A percentile compares a stretch with the other conserved stretches of the same genome.
Evolutionary conservation across 1,140 invertebrate genomes (phyloP).

Genomic region (Drosophila trapezifrons): DNA sequence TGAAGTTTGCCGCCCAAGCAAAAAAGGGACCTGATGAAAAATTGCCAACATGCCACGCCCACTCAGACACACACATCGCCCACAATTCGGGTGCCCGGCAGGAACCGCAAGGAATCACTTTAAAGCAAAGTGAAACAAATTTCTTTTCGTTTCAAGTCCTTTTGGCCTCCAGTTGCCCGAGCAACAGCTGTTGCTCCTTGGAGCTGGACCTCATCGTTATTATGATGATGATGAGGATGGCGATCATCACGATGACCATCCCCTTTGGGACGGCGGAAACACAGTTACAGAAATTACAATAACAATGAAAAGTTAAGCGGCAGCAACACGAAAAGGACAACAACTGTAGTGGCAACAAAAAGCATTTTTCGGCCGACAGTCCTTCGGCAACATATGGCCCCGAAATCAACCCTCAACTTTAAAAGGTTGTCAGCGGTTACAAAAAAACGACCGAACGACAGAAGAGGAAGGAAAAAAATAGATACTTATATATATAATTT

Average conservation of each 20-base stretch:
- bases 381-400: conserved; percentile 67
- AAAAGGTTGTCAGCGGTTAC: conserved; percentile 68
- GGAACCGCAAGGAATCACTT: conserved; percentile 69
- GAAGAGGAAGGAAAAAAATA: conserved; percentile 20
- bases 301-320: conserved; percentile 81
- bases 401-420: conserved; percentile 62
- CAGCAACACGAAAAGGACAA: conserved; percentile 73
- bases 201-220: conserved; percentile 57
- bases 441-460: conserved; percentile 17
- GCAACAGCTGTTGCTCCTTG: conserved; percentile 73
- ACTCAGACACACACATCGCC: conserved; percentile 14
- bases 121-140: conserved; percentile 62
- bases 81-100: conserved; percentile 12
- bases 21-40: conserved; percentile 25
- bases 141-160: conserved; percentile 52
- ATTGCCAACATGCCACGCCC: conserved; percentile 38
- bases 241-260: conserved; percentile 26
- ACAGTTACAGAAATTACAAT: conserved; percentile 74
- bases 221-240: conserved; percentile 23
- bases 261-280: conserved; percentile 23
- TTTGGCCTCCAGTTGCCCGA: conserved; percentile 54
- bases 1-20: conserved; percentile 4
- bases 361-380: conserved; percentile 48
- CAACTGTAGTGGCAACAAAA: conserved; percentile 54
- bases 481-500: conserved; percentile 40